phyloP scores from a whole-genome alignment of 1,140 invertebrate genomes.

The Cardiocondyla obscurior region DNA sequence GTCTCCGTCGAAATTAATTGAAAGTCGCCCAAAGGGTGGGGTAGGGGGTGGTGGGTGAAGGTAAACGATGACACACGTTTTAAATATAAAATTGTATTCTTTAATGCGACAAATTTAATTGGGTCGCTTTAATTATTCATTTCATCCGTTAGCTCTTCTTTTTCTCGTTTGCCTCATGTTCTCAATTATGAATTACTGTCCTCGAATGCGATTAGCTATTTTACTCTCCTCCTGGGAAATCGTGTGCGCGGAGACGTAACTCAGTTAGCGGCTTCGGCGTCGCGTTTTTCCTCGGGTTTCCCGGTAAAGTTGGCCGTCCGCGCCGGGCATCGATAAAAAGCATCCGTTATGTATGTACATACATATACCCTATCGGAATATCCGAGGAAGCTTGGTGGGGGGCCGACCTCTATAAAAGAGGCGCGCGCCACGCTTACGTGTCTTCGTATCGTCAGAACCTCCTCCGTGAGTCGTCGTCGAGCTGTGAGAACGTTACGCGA shows the following conservation, averaged over 20 bases:
- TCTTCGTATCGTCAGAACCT: background rate
- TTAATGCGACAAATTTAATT: background rate
- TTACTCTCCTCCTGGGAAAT: background rate
- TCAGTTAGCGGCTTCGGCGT: background rate
- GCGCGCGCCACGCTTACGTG: background rate
- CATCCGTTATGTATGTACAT: background rate
- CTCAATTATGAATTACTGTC: background rate
- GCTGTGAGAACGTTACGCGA: constrained; percentile 1
- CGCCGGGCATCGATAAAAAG: constrained; percentile 47
- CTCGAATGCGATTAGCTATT: background rate
- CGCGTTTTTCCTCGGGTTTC: constrained; percentile 40
- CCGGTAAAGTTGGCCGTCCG: constrained; percentile 32
- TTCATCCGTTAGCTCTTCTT: background rate
- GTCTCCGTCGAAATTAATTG: no score
- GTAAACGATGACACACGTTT: no score
- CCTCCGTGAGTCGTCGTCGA: no score
- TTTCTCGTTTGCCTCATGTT: background rate
- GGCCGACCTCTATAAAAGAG: constrained; percentile 48
- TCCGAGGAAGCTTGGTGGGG: constrained; percentile 23
- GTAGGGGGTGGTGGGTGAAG: no score
- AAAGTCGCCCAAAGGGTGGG: no score
- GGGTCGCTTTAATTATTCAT: background rate
- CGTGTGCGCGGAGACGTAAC: background rate
- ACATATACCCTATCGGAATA: constrained; percentile 41
- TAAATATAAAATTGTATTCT: background rate